Evolutionary conservation across 2,797 vertebrate species (phyloP), one percentile per base, ranked within the genome.

Genomic region (Anguilla megastoma): DNA sequence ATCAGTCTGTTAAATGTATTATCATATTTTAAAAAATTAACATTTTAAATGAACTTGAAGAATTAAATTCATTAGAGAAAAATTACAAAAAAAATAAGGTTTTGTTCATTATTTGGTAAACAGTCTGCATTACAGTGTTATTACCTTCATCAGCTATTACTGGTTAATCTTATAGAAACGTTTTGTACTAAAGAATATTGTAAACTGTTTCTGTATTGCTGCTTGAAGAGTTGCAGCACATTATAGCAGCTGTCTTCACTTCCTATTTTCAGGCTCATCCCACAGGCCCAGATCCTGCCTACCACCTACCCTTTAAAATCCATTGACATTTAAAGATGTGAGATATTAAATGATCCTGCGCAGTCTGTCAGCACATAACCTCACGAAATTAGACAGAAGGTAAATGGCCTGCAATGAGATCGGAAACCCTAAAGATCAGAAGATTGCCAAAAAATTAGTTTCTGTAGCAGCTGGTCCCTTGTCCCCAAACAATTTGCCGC

Each of bases 361-460:
- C 63, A 69, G 63, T 69, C 63, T n/a, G 63, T 69, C 24, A 69
- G 63, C 63, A n/a, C 24, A 69, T 69, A 69, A 69, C 63, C 63
- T 69, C n/a, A 69, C 63, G 2, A 27, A 27, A 69, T 69, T 69
- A 69, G 63, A 69, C 63, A 69, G 18, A 69, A 69, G 7, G 24
- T n/a, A 69, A 69, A 69, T 9, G 63, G 63, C 27, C 24, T 69
- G 63, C 63, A 69, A 27, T 69, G 63, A 8, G 24, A 69, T 27
- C 63, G 8, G n/a, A 69, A 69, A n/a, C 63, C 7, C 24, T 69
- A 69, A 69, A 58, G 27, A 10, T 69, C 63, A n/a, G 63, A 66
- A 66, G 24, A 66, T 27, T 66, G 21, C 24, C n/a, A 66, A 66
- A 66, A 66, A 66, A n/a, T 8, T 0, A 21, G 24, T 69, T 69